Evolutionary conservation across 2,888 invertebrate species (phyloP).

Genomic region (Drosophila borealis): DNA sequence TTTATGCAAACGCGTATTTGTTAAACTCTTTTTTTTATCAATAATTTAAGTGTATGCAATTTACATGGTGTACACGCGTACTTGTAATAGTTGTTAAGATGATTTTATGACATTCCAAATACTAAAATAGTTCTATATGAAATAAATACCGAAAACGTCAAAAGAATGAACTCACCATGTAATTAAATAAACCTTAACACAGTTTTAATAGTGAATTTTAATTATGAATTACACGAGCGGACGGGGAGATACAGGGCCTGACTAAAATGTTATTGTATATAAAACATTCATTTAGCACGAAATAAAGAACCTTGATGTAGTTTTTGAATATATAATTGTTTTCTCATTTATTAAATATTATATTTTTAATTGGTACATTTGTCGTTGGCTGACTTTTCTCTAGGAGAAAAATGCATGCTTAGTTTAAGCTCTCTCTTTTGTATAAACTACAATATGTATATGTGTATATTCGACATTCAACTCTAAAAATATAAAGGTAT

Average conservation of each 20-base stretch:
- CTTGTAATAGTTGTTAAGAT: conserved; percentile 59
- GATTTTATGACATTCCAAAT: conserved; percentile 78
- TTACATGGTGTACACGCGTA: conserved; percentile 34
- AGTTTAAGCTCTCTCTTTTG: conserved; percentile 52
- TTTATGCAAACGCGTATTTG: conserved; percentile 35
- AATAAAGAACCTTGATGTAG: neutral
- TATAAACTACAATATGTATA: conserved; percentile 54
- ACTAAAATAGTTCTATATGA: conserved; percentile 64
- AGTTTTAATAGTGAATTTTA: conserved; percentile 47
- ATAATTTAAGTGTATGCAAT: conserved; percentile 37
- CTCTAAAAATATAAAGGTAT: conserved; percentile 49
- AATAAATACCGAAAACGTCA: conserved; percentile 34
- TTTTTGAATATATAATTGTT: conserved; percentile 30
- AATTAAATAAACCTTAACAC: conserved; percentile 52
- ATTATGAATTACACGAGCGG: neutral
- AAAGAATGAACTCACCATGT: conserved; percentile 33
- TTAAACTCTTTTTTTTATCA: conserved; percentile 41
- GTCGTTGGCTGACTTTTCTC: conserved; percentile 59
- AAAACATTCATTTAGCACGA: neutral
- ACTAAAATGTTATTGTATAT: no score
- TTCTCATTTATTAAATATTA: conserved; percentile 55
- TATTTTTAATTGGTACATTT: conserved; percentile 63
- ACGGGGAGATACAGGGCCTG: no score
- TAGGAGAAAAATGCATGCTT: conserved; percentile 60
- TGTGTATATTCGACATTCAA: conserved; percentile 50